A percentile compares a stretch with the other conserved stretches of the same genome.
These are phyloP conservation scores for Sinopyrophorus schimmeli DNA, from an alignment of 2,888 invertebrate species.

Conservation along the genomic window DNA sequence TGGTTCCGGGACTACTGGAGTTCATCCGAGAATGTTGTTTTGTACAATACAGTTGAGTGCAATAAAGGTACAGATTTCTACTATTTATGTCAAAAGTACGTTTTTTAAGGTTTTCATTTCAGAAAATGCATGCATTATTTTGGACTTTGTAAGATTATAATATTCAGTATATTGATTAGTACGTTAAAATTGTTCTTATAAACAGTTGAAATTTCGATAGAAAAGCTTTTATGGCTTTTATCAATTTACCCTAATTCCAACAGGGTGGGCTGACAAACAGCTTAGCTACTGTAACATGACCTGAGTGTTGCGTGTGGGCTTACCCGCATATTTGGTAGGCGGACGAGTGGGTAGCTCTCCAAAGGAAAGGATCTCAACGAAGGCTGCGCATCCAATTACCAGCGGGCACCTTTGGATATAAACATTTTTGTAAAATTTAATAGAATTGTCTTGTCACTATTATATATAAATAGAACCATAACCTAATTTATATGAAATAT, in stretches of 20 bases:
- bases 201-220: too few species aligned
- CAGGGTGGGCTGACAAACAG: constrained; percentile 27
- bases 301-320: constrained; percentile 35
- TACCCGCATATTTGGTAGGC: constrained; percentile 36
- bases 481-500: too few species aligned
- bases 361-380: constrained; percentile 19
- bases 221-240: too few species aligned
- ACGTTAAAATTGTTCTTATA: too few species aligned
- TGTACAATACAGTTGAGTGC: constrained; percentile 22
- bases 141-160: too few species aligned
- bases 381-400: constrained; percentile 17
- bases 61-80: constrained; percentile 19
- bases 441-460: too few species aligned
- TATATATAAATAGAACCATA: too few species aligned
- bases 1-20: constrained; percentile 46
- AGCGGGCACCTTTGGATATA: constrained; percentile 9
- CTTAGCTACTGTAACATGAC: constrained; percentile 30
- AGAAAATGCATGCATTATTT: too few species aligned
- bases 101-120: too few species aligned
- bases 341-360: constrained; percentile 27
- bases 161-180: too few species aligned
- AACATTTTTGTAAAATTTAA: constrained; percentile 1
- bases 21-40: constrained; percentile 42
- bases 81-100: too few species aligned
- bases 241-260: constrained; percentile 23